Conservation (phyloP, 2,113 vertebrate species). For the Zapus hudsonius region DNA sequence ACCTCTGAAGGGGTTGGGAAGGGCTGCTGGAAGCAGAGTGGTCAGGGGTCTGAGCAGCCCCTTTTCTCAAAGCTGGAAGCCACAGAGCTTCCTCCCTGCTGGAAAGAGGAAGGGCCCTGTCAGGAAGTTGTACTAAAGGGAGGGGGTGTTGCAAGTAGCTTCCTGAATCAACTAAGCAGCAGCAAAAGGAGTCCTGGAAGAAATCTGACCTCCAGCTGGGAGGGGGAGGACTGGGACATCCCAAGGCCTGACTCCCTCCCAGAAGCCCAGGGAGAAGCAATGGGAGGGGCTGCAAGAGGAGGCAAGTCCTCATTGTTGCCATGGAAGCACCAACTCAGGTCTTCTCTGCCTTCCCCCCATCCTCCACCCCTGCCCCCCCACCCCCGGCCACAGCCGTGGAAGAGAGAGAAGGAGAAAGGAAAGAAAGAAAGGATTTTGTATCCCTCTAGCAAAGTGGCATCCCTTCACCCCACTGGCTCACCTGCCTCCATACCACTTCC, state of each 20-base stretch:
- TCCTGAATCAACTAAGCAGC: not conserved
- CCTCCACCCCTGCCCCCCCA: too few relatives aligned
- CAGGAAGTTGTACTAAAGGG: constrained; percentile 55
- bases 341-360: too few relatives aligned
- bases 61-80: not conserved
- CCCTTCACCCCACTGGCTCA: not conserved
- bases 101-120: constrained; percentile 17
- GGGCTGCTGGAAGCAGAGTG: not conserved
- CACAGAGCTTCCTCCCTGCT: not conserved
- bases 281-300: too few relatives aligned
- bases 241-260: not conserved
- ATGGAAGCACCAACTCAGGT: not conserved
- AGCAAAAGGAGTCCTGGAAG: not conserved
- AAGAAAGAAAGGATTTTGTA: not conserved
- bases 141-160: constrained; percentile 32
- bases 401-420: not conserved
- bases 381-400: too few relatives aligned
- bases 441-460: not conserved
- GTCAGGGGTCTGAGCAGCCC: too few relatives aligned
- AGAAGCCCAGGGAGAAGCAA: not conserved
- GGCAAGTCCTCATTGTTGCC: not conserved
- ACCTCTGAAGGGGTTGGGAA: too few relatives aligned
- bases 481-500: not conserved
- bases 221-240: not conserved
- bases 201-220: not conserved